phyloP scores from a whole-genome alignment of 2,888 invertebrate species.

The Diarsia dahlii region DNA sequence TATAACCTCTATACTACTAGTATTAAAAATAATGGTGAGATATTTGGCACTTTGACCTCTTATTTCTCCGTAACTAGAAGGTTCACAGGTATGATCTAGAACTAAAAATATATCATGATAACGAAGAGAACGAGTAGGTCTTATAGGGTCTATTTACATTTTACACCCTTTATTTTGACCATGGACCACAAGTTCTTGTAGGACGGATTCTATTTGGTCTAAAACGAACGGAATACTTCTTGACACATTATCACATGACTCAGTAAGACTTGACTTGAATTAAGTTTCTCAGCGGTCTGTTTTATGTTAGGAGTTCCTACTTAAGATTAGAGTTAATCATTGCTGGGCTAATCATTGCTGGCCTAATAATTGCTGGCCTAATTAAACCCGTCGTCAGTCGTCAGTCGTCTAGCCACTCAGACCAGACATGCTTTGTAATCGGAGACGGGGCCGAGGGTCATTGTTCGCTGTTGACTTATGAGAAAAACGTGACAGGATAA shows the following conservation, averaged over 20 bases:
- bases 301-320: constrained; percentile 16
- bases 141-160: too few relatives aligned
- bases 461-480: constrained; percentile 8
- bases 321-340: constrained; percentile 32
- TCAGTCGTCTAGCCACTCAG: constrained; percentile 27
- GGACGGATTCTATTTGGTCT: too few relatives aligned
- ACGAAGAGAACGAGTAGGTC: too few relatives aligned
- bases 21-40: too few relatives aligned
- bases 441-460: constrained; percentile 16
- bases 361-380: constrained; percentile 43
- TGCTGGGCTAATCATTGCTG: constrained; percentile 50
- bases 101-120: too few relatives aligned
- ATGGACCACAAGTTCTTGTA: too few relatives aligned
- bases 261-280: not conserved
- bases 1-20: too few relatives aligned
- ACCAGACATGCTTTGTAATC: constrained; percentile 39
- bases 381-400: constrained; percentile 26
- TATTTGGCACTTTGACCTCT: too few relatives aligned
- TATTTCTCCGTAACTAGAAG: too few relatives aligned
- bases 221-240: not conserved
- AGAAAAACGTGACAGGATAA: not conserved
- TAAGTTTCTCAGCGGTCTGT: constrained; percentile 1
- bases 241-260: constrained; percentile 1
- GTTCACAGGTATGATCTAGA: too few relatives aligned
- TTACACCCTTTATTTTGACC: not conserved